Base-by-base conservation (phyloP, 2,113 vertebrate genomes). In the Semicossyphus pulcher region DNA sequence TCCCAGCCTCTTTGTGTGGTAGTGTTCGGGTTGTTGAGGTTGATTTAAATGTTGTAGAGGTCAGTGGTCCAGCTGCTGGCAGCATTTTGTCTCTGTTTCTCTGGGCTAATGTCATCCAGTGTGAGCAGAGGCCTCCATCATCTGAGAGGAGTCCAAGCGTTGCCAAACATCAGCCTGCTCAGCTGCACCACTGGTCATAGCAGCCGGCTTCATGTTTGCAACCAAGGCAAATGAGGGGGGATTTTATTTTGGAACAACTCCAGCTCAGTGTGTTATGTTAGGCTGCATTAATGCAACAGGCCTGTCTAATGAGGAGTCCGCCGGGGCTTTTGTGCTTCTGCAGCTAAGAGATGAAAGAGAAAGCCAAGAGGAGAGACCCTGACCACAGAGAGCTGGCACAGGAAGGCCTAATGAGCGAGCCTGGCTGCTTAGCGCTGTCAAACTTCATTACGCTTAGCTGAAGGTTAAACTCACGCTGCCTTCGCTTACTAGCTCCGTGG, bases 271-370 rank as follows among this genome's bases (percentile, higher is more conserved):
- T 76, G 86, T 62, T 79, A 72, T 63, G 78, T 78, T 86, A 73
- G 81, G 59, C 60, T 73, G 80, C 83, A 84, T 89, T 78, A 87
- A 89, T 34, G 85, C 78, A 87, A 77, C 84, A 68, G 77, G 79
- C 82, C 77, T 6, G 10, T 70, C 51, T 92, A 91, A 91, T 90
- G 90, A 92, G 89, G 66, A 82, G 86, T 72, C 88, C 71, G 58
- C 75, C 61, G 78, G 41, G 76, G 87, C 80, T 83, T n/a, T 80
- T 87, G 79, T 69, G 72, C 70, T 47, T 82, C 76, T 72, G 73
- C 63, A 78, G 81, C 73, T 61, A 51, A 61, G 71, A 91, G 85
- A 90, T 90, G 89, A 91, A 86, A 91, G 88, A 65, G 42, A 84
- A 83, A 85, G 76, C 58, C 71, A 79, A 80, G 71, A 84, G 71